Evolutionary conservation across 1,140 invertebrate species (phyloP).

Genomic region (Coenobita brevimanus): DNA sequence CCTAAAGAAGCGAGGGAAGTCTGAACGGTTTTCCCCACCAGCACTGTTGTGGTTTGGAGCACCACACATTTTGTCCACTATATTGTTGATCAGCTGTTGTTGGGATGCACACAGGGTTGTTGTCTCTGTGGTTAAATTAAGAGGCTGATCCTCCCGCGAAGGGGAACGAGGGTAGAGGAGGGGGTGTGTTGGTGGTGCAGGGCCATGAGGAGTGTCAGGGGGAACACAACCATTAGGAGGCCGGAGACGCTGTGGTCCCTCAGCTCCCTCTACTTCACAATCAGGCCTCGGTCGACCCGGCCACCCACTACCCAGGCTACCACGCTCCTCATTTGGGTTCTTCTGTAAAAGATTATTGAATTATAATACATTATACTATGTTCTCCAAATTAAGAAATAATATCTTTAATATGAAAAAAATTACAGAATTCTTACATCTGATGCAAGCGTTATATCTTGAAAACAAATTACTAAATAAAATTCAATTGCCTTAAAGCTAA

Average conservation of each 20-base stretch:
- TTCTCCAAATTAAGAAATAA: too few relatives aligned
- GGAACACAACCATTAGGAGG: not conserved
- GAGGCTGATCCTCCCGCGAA: conserved; percentile 30
- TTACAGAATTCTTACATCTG: too few relatives aligned
- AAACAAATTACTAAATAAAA: too few relatives aligned
- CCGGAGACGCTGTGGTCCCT: not conserved
- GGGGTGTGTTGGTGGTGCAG: conserved; percentile 83
- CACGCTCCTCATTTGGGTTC: conserved; percentile 14
- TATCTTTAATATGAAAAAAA: too few relatives aligned
- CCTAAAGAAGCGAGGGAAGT: conserved; percentile 44
- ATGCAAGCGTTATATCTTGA: too few relatives aligned
- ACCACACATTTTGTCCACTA: conserved; percentile 47
- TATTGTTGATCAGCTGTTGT: conserved; percentile 50
- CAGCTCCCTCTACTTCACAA: not conserved
- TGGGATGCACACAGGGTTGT: conserved; percentile 52
- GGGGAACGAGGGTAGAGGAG: conserved; percentile 72
- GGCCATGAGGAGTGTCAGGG: not conserved
- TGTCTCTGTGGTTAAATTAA: conserved; percentile 49
- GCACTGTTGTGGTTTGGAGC: conserved; percentile 30
- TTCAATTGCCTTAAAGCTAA: too few relatives aligned
- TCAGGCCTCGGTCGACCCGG: not conserved
- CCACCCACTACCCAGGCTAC: conserved; percentile 10
- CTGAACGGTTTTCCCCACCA: not conserved
- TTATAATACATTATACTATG: too few relatives aligned
- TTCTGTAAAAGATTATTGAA: conserved; percentile 26